These are phyloP conservation scores for Plagodis dolabraria DNA, from an alignment of 2,888 invertebrate genomes.

Conservation along the genomic window DNA sequence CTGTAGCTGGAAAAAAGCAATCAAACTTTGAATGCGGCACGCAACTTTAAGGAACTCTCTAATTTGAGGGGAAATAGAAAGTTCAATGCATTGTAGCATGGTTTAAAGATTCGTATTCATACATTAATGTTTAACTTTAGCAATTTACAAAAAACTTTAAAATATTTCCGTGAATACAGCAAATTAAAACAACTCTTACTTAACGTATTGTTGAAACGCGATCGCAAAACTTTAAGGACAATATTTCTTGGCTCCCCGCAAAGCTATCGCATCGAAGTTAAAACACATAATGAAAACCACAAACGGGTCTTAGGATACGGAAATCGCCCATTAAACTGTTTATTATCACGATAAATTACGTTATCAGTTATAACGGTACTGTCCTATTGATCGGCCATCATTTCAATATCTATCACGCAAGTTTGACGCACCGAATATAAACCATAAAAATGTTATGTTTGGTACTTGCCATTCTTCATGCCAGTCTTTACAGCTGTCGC, in stretches of 20 bases:
- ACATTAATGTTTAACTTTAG: neutral
- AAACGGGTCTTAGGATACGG: slow-evolving; percentile 38
- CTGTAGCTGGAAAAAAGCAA: too few relatives aligned
- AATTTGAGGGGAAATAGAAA: neutral
- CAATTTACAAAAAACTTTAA: slow-evolving; percentile 16
- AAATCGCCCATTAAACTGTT: slow-evolving; percentile 47
- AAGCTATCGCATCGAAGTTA: slow-evolving; percentile 25
- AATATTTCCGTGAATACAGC: slow-evolving; percentile 25
- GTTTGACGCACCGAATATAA: slow-evolving; percentile 43
- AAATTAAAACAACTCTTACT: slow-evolving; percentile 24
- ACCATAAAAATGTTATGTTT: slow-evolving; percentile 50
- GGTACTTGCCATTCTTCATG: slow-evolving; percentile 21
- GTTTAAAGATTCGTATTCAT: neutral
- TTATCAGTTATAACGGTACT: slow-evolving; percentile 47
- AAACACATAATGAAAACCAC: slow-evolving; percentile 37
- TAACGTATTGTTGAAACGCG: slow-evolving; percentile 31
- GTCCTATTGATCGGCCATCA: slow-evolving; percentile 47
- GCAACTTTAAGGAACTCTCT: too few relatives aligned
- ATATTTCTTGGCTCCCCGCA: slow-evolving; percentile 16
- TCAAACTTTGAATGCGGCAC: too few relatives aligned
- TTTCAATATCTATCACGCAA: slow-evolving; percentile 55
- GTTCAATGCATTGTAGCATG: neutral
- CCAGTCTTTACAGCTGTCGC: slow-evolving; percentile 6
- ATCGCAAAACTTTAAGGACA: slow-evolving; percentile 13
- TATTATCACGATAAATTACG: slow-evolving; percentile 52